These are phyloP conservation scores for Ganaspis brasiliensis DNA, from an alignment of 2,888 invertebrate species.

Conservation along the genomic window DNA sequence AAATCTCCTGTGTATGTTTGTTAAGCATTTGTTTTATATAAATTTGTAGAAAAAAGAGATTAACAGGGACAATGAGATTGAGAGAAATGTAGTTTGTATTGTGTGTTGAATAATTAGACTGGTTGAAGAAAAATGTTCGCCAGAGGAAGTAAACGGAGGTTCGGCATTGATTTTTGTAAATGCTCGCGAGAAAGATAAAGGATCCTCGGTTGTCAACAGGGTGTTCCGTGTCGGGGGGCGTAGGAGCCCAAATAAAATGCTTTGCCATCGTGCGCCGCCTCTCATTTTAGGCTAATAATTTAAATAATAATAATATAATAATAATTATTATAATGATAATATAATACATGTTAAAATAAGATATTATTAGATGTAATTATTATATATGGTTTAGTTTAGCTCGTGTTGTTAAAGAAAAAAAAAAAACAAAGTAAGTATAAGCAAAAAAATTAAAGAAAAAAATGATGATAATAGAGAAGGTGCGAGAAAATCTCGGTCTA, in stretches of 20 bases:
- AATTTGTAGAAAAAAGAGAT: too few relatives aligned
- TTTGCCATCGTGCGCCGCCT: slow-evolving; percentile 80
- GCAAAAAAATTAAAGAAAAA: slow-evolving; percentile 50
- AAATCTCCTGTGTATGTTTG: too few relatives aligned
- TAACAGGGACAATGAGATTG: not conserved
- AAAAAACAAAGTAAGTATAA: slow-evolving; percentile 66
- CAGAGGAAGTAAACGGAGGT: not conserved
- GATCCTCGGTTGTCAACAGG: slow-evolving; percentile 77
- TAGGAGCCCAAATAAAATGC: slow-evolving; percentile 77
- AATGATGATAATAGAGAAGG: slow-evolving; percentile 47
- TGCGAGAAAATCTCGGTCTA: slow-evolving; percentile 69
- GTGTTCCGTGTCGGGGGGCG: slow-evolving; percentile 79
- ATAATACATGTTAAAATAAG: slow-evolving; percentile 80
- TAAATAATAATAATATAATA: slow-evolving; percentile 75
- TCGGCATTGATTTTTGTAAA: slow-evolving; percentile 27
- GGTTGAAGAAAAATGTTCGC: not conserved
- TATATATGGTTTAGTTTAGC: slow-evolving; percentile 81
- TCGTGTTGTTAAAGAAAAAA: slow-evolving; percentile 80
- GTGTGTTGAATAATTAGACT: slow-evolving; percentile 7
- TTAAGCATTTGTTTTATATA: too few relatives aligned
- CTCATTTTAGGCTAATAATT: slow-evolving; percentile 80
- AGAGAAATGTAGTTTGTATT: too few relatives aligned
- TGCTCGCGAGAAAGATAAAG: slow-evolving; percentile 56
- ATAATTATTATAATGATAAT: slow-evolving; percentile 73
- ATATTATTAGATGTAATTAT: slow-evolving; percentile 81